A percentile compares a stretch with the other conserved stretches of the same genome.
Conservation (phyloP, 2,888 invertebrate genomes). For the Ceratothoa steindachneri region DNA sequence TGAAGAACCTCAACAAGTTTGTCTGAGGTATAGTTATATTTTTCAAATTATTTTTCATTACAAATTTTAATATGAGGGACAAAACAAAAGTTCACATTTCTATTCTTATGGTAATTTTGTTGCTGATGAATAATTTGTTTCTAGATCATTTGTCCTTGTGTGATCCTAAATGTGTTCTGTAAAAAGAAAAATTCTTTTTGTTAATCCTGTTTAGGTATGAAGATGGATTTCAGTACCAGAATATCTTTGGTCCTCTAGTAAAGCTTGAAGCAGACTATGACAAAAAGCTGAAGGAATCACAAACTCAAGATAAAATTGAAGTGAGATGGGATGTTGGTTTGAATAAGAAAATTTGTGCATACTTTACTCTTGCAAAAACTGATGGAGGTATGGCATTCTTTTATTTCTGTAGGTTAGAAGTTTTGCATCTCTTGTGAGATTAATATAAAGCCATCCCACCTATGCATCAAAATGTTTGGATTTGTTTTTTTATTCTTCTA, state of each 20-base stretch:
- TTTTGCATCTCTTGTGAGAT: no score
- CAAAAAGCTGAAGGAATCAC: constrained; percentile 92
- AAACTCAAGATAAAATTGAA: constrained; percentile 95
- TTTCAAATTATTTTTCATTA: constrained; percentile 74
- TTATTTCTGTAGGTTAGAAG: background rate
- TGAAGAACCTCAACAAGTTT: constrained; percentile 91
- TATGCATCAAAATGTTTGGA: no score
- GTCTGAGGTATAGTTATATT: constrained; percentile 54
- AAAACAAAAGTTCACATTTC: no score
- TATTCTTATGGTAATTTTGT: no score
- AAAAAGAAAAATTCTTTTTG: no score
- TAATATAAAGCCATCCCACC: no score
- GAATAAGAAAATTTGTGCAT: constrained; percentile 96
- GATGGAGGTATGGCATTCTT: constrained; percentile 64
- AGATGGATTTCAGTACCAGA: constrained; percentile 98
- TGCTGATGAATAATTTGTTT: no score
- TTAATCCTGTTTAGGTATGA: constrained; percentile 85
- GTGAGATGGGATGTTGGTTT: constrained; percentile 98
- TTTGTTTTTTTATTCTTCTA: no score
- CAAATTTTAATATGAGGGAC: no score
- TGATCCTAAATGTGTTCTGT: no score
- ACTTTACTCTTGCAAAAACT: constrained; percentile 93
- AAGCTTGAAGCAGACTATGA: constrained; percentile 98
- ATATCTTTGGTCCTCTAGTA: constrained; percentile 94
- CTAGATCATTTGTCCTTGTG: no score